A percentile compares a stretch with the other conserved stretches of the same genome.
Conservation (phyloP, 2,797 vertebrate species). For the Sylvia borin region DNA sequence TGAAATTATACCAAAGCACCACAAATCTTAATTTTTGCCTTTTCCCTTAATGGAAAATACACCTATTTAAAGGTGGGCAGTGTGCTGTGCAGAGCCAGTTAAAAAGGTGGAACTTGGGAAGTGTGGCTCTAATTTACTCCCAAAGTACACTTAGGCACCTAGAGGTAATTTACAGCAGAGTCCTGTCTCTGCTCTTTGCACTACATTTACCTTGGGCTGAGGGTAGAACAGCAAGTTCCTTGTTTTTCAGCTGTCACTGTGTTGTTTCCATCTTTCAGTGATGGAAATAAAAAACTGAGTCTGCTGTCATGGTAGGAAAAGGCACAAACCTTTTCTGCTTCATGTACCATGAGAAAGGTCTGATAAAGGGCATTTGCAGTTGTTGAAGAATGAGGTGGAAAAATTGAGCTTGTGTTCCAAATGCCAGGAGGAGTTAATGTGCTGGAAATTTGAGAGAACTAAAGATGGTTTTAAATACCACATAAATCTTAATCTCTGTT, state of each 20-base stretch:
- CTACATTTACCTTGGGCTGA: not conserved
- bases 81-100: not conserved
- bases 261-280: not conserved
- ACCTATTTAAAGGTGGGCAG: not conserved
- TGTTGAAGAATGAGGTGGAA: constrained; percentile 28
- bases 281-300: not conserved
- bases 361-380: constrained; percentile 38
- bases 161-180: not conserved
- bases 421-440: constrained; percentile 52
- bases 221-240: not conserved
- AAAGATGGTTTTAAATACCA: not conserved
- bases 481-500: not conserved
- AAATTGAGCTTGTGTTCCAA: constrained; percentile 4
- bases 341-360: not conserved
- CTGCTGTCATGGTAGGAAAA: not conserved
- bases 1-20: not conserved
- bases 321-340: constrained; percentile 1
- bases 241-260: not conserved
- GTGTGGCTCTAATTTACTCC: not conserved
- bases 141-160: not conserved
- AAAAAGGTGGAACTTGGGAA: not conserved
- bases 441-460: constrained; percentile 16
- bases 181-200: not conserved
- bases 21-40: not conserved
- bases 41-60: not conserved